Conservation (phyloP, 2,113 vertebrate species). For the Tretioscincus oriximinensis region DNA sequence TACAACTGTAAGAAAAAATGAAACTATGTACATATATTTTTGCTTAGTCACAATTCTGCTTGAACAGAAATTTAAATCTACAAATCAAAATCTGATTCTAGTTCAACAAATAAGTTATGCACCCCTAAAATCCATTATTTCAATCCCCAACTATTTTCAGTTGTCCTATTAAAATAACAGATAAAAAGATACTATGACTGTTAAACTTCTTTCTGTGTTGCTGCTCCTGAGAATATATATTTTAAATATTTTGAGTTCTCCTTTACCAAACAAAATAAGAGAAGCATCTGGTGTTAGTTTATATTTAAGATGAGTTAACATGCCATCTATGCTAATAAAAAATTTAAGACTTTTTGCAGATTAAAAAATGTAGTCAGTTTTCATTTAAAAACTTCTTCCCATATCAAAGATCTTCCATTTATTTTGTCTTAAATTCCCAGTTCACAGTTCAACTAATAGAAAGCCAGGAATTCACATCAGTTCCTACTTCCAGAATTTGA, state of each 20-base stretch:
- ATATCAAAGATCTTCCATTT: not conserved
- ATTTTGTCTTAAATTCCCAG: not conserved
- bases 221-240: not conserved
- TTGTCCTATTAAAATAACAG: not conserved
- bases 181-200: fast-evolving
- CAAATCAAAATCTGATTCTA: not conserved
- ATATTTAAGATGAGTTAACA: not conserved
- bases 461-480: not conserved
- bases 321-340: too few species aligned
- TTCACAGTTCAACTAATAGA: not conserved
- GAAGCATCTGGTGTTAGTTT: not conserved
- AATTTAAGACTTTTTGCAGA: not conserved
- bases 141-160: not conserved
- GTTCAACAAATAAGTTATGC: not conserved
- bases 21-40: not conserved
- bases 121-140: not conserved
- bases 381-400: not conserved
- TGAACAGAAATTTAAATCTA: not conserved
- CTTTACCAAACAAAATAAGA: too few species aligned
- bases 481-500: not conserved
- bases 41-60: conserved; percentile 8
- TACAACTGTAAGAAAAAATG: conserved; percentile 15
- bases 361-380: not conserved
- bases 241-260: not conserved
- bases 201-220: too few species aligned